A percentile compares a stretch with the other conserved stretches of the same genome.
These are phyloP conservation scores for Labroides dimidiatus DNA, from an alignment of 2,797 vertebrate species.

Conservation along the genomic window DNA sequence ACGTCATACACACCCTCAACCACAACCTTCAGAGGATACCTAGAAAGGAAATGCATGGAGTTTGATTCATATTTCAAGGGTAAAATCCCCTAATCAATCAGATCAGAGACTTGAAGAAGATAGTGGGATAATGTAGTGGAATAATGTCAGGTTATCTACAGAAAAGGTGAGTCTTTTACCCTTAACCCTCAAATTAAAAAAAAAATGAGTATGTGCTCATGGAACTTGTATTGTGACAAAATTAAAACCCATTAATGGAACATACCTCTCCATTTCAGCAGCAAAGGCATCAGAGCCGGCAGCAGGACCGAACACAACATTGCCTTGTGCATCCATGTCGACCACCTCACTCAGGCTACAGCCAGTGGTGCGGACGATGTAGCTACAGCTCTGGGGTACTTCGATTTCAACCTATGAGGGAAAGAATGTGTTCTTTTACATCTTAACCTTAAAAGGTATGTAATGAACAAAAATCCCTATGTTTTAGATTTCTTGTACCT, in stretches of 20 bases:
- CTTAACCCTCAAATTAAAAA: not conserved
- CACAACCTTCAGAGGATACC: conserved; percentile 80
- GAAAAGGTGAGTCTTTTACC: not conserved
- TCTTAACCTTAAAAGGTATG: not conserved
- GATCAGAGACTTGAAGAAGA: not conserved
- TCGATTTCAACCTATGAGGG: conserved; percentile 85
- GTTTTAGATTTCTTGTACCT: conserved; percentile 69
- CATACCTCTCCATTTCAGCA: conserved; percentile 90
- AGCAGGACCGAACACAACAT: conserved; percentile 81
- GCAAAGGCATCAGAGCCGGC: conserved; percentile 88
- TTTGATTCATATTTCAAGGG: not conserved
- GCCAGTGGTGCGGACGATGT: conserved; percentile 56
- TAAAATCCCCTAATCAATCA: not conserved
- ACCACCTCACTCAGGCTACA: conserved; percentile 89
- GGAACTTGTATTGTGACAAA: not conserved
- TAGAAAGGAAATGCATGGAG: not conserved
- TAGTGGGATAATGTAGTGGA: too few relatives aligned
- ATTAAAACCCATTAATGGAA: not conserved
- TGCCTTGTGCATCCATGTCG: conserved; percentile 80
- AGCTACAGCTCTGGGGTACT: conserved; percentile 35
- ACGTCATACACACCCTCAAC: conserved; percentile 84
- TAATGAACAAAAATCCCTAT: not conserved
- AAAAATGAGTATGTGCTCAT: not conserved
- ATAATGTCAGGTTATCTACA: too few relatives aligned
- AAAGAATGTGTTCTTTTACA: conserved; percentile 7